Conservation (phyloP, 2,888 invertebrate species). For the Ptilodon capucinus region DNA sequence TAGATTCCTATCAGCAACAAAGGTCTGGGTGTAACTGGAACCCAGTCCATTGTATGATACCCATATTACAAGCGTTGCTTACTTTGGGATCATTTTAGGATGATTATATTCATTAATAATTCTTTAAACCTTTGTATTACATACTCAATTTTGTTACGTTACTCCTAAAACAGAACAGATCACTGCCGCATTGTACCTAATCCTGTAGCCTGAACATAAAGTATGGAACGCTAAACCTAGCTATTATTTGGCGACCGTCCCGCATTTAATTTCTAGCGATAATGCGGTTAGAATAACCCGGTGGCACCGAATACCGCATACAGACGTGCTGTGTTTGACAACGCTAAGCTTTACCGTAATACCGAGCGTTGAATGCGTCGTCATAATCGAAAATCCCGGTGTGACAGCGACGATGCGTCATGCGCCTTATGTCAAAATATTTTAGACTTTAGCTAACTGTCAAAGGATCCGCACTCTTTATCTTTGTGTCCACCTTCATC, state of each 20-base stretch:
- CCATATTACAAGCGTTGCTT: too few species aligned
- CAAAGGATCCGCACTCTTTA: too few species aligned
- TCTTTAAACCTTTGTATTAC: too few species aligned
- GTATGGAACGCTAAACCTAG: slow-evolving; percentile 13
- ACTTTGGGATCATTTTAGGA: too few species aligned
- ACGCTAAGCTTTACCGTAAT: slow-evolving; percentile 16
- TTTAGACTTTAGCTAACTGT: not conserved
- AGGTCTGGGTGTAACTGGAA: too few species aligned
- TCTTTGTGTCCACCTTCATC: too few species aligned
- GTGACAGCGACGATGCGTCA: slow-evolving; percentile 21
- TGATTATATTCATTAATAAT: too few species aligned
- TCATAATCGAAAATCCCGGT: slow-evolving; percentile 19
- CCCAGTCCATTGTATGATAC: too few species aligned
- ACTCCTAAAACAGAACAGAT: not conserved
- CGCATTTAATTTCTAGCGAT: slow-evolving; percentile 23
- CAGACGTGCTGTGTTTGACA: slow-evolving; percentile 13
- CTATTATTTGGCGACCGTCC: slow-evolving; percentile 10
- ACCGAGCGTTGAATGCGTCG: slow-evolving; percentile 14
- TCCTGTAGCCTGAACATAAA: not conserved
- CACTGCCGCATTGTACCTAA: not conserved
- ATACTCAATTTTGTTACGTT: too few species aligned
- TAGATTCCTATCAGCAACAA: too few species aligned
- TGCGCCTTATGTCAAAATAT: not conserved
- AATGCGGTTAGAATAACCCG: slow-evolving; percentile 24
- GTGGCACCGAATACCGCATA: slow-evolving; percentile 11